phyloP scores from a whole-genome alignment of 2,113 vertebrate genomes.

The Melierax canorus region DNA sequence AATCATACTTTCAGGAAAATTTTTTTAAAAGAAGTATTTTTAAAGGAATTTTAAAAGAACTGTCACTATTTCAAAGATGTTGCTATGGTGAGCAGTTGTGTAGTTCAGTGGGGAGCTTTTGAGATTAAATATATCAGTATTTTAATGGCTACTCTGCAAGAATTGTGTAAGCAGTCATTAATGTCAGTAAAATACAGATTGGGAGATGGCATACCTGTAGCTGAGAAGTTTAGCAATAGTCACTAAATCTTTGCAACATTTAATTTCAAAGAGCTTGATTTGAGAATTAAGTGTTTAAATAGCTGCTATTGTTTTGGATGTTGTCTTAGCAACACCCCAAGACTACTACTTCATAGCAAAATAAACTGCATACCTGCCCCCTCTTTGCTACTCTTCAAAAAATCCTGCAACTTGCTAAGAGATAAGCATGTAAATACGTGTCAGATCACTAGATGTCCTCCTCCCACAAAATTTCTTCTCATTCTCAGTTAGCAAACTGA shows the following conservation, averaged over 20 bases:
- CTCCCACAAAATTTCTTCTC: constrained; percentile 14
- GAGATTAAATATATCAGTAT: background rate
- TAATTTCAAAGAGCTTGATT: background rate
- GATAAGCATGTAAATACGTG: background rate
- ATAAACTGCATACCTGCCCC: background rate
- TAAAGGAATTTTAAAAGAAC: background rate
- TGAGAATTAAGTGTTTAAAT: background rate
- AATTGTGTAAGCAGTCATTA: background rate
- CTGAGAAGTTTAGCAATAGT: background rate
- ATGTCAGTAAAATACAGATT: background rate
- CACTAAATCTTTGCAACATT: background rate
- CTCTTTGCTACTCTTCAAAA: background rate
- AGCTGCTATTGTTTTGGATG: background rate
- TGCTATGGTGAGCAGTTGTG: background rate
- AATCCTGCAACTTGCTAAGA: background rate
- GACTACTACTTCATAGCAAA: background rate
- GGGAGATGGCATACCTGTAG: background rate
- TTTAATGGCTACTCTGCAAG: background rate
- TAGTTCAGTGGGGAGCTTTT: background rate
- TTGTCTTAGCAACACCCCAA: background rate
- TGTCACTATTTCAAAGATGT: background rate
- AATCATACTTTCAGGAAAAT: background rate
- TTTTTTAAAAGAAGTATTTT: background rate
- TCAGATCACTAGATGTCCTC: constrained; percentile 59
- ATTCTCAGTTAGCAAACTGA: background rate